These are phyloP conservation scores for Periophthalmus modestus DNA, from an alignment of 2,113 vertebrate species.

Conservation along the genomic window DNA sequence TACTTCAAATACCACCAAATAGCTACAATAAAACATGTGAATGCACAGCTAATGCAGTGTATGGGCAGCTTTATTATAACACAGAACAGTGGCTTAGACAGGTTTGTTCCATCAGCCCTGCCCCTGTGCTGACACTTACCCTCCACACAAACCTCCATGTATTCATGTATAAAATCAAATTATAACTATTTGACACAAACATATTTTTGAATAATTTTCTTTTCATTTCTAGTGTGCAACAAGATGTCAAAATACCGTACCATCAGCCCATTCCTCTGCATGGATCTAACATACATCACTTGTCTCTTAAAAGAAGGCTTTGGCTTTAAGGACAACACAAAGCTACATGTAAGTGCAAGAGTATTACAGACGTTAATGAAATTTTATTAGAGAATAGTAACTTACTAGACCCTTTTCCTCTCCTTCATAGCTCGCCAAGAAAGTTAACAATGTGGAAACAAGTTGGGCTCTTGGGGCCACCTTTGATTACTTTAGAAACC, in stretches of 20 bases:
- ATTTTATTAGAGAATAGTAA: background rate
- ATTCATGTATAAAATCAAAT: slow-evolving; percentile 56
- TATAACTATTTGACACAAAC: slow-evolving; percentile 34
- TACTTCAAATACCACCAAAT: background rate
- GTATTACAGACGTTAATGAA: background rate
- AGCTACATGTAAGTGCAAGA: slow-evolving; percentile 83
- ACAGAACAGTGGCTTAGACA: slow-evolving; percentile 55
- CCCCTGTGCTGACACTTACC: slow-evolving; percentile 58
- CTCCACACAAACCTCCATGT: slow-evolving; percentile 60
- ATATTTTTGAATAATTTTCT: slow-evolving; percentile 22
- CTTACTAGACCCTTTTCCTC: slow-evolving; percentile 23
- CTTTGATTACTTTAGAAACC: slow-evolving; percentile 90
- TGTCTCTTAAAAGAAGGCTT: slow-evolving; percentile 95
- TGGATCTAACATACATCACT: slow-evolving; percentile 97
- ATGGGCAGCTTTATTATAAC: too few relatives aligned
- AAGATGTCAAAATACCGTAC: slow-evolving; percentile 88
- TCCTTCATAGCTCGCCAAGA: slow-evolving; percentile 87
- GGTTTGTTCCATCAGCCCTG: slow-evolving; percentile 30
- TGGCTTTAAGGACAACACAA: slow-evolving; percentile 89
- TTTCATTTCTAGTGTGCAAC: slow-evolving; percentile 85
- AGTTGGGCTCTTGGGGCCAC: slow-evolving; percentile 97
- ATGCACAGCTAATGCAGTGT: slow-evolving; percentile 11
- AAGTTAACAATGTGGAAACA: slow-evolving; percentile 95
- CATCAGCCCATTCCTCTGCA: slow-evolving; percentile 93
- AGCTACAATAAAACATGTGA: background rate